Percentiles rank a stretch among this genome's conserved stretches.
These are phyloP conservation scores for Polyommatus icarus DNA, from an alignment of 2,888 invertebrate species.

Conservation along the genomic window DNA sequence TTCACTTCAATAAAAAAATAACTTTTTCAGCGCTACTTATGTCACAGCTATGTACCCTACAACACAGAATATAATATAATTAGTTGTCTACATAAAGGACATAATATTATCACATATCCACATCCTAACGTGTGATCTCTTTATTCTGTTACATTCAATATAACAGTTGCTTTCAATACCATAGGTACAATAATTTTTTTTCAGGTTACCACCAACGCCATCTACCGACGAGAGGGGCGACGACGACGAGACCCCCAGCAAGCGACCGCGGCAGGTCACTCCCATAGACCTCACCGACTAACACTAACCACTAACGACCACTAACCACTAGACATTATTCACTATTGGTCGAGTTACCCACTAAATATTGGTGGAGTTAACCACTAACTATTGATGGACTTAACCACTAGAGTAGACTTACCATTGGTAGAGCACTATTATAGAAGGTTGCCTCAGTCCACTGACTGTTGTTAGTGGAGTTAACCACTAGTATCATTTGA, in stretches of 20 bases:
- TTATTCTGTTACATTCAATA: too few relatives aligned
- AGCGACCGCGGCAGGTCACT: conserved; percentile 76
- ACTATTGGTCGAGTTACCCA: conserved; percentile 1
- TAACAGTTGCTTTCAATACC: too few relatives aligned
- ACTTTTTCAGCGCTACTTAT: too few relatives aligned
- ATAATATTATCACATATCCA: too few relatives aligned
- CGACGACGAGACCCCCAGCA: conserved; percentile 68
- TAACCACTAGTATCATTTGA: neutral
- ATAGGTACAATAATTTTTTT: too few relatives aligned
- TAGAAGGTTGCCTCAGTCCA: neutral
- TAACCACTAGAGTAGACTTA: conserved; percentile 1
- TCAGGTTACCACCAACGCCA: conserved; percentile 63
- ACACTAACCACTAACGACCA: conserved; percentile 33
- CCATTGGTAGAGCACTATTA: neutral
- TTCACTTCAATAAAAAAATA: too few relatives aligned
- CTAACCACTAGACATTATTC: conserved; percentile 19
- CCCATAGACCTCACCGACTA: conserved; percentile 73
- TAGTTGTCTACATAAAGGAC: too few relatives aligned
- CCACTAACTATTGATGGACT: conserved; percentile 24
- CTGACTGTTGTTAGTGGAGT: neutral
- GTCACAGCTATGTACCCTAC: too few relatives aligned
- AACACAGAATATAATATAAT: too few relatives aligned
- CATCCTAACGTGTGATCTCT: too few relatives aligned
- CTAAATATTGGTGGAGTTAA: conserved; percentile 4
- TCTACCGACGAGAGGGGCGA: conserved; percentile 62